These are phyloP conservation scores for Stenodera caucasica DNA, from an alignment of 2,888 invertebrate species.

Conservation along the genomic window DNA sequence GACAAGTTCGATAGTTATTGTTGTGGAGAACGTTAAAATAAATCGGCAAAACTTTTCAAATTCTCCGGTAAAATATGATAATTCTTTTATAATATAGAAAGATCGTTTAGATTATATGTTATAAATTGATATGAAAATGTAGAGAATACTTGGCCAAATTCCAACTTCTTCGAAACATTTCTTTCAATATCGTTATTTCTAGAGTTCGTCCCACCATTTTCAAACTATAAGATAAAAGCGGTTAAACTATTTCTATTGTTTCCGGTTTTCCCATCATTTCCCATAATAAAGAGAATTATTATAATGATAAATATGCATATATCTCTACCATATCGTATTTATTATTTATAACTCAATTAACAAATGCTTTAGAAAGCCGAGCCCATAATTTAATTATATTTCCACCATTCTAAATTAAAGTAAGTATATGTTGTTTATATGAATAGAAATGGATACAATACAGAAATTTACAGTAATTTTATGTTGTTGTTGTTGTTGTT, in stretches of 20 bases:
- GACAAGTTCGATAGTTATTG: no score
- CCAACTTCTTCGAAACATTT: no score
- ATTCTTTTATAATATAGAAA: background rate
- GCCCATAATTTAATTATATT: background rate
- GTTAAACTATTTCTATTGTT: background rate
- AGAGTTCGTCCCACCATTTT: background rate
- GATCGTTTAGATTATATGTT: background rate
- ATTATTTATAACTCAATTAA: no score
- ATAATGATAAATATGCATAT: no score
- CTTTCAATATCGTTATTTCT: background rate
- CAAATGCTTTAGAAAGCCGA: background rate
- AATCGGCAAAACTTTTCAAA: background rate
- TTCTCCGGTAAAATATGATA: background rate
- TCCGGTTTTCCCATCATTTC: background rate
- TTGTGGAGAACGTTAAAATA: no score
- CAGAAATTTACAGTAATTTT: no score
- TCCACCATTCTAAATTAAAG: background rate
- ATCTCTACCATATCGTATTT: no score
- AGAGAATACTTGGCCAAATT: background rate
- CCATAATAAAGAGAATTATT: slow-evolving; percentile 13
- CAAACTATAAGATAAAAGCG: background rate
- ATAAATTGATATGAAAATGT: background rate
- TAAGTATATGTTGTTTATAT: no score
- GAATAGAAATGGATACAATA: background rate
- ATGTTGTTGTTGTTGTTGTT: no score